These are phyloP conservation scores for Himalopsyche japonica DNA, from an alignment of 2,888 invertebrate genomes.

Conservation along the genomic window DNA sequence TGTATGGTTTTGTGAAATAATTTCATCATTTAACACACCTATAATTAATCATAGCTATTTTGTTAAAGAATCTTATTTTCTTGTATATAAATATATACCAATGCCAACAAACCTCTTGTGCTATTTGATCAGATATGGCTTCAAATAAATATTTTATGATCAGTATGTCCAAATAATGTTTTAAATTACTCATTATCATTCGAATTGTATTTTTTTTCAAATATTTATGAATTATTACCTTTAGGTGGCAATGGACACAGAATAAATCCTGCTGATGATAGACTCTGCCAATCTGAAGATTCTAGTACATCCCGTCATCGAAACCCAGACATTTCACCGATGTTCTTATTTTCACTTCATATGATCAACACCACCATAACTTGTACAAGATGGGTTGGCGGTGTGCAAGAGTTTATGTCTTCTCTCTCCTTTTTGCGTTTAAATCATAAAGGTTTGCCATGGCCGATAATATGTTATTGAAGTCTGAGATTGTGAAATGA, in stretches of 20 bases:
- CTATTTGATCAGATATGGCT: no score
- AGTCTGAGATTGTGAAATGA: background rate
- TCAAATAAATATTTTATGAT: no score
- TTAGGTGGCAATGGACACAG: slow-evolving; percentile 60
- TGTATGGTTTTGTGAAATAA: no score
- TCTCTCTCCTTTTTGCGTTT: slow-evolving; percentile 7
- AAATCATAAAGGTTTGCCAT: slow-evolving; percentile 31
- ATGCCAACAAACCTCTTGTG: no score
- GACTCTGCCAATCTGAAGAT: slow-evolving; percentile 16
- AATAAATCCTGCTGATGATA: slow-evolving; percentile 45
- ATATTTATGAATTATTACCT: slow-evolving; percentile 39
- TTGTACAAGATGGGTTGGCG: background rate
- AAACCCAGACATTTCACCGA: background rate
- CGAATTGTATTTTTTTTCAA: no score
- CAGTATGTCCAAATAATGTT: no score
- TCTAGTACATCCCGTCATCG: background rate
- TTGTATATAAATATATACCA: no score
- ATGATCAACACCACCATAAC: background rate
- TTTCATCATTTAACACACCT: no score
- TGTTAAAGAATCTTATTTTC: no score
- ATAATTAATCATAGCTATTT: no score
- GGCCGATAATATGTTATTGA: slow-evolving; percentile 27
- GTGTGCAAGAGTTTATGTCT: background rate
- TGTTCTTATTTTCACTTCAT: background rate
- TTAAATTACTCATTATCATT: no score